A percentile compares a stretch with the other conserved stretches of the same genome.
phyloP scores from a whole-genome alignment of 2,113 vertebrate genomes.

The Ranitomeya variabilis region DNA sequence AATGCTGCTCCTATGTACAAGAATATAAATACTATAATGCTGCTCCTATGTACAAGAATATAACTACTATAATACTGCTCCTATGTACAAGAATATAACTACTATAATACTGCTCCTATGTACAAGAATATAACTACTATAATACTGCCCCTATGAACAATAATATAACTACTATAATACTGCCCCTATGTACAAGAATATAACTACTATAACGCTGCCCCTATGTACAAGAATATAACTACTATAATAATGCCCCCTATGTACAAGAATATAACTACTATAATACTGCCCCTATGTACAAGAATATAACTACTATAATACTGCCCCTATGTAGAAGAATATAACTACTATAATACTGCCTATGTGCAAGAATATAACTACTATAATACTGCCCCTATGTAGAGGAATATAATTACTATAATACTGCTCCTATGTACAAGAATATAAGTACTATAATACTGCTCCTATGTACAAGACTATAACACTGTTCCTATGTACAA shows the following conservation, averaged over 20 bases:
- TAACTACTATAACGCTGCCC: not conserved
- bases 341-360: not conserved
- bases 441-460: constrained; percentile 7
- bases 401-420: not conserved
- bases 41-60: not conserved
- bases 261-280: not conserved
- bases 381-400: not conserved
- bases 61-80: not conserved
- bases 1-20: not conserved
- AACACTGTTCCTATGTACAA: not conserved
- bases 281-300: not conserved
- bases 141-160: not conserved
- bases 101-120: not conserved
- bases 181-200: not conserved
- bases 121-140: not conserved
- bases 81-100: not conserved
- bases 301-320: constrained; percentile 5
- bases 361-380: not conserved
- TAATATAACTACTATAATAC: constrained; percentile 13
- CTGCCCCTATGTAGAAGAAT: not conserved
- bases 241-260: not conserved
- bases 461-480: not conserved
- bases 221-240: not conserved
- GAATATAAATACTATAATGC: constrained; percentile 9
- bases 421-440: not conserved